These are phyloP conservation scores for Rhynchopsitta pachyrhyncha DNA, from an alignment of 2,113 vertebrate genomes.

Conservation along the genomic window DNA sequence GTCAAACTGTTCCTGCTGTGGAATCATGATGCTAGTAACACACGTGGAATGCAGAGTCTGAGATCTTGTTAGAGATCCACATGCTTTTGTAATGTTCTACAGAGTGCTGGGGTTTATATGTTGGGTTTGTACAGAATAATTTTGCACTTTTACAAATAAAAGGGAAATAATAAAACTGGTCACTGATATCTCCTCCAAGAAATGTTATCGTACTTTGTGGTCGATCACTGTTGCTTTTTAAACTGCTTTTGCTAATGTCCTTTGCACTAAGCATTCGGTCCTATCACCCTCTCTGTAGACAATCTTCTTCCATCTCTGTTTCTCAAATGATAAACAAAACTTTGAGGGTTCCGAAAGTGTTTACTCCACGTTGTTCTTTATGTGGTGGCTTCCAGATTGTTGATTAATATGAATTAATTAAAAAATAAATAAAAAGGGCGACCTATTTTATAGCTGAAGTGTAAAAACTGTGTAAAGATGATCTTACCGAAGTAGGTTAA, in stretches of 20 bases:
- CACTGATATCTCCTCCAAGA: background rate
- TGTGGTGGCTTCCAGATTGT: accelerated
- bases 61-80: background rate
- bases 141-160: slow-evolving; percentile 69
- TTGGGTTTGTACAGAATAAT: slow-evolving; percentile 36
- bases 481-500: accelerated
- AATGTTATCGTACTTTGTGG: background rate
- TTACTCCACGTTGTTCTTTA: accelerated
- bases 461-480: accelerated
- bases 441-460: background rate
- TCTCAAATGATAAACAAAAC: accelerated
- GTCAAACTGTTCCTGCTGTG: background rate
- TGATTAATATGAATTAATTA: background rate
- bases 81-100: slow-evolving; percentile 12
- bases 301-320: background rate
- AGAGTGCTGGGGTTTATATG: background rate
- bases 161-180: slow-evolving; percentile 33
- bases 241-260: too few species aligned
- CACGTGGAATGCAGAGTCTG: background rate
- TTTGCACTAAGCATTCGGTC: accelerated
- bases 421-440: accelerated
- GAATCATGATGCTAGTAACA: background rate
- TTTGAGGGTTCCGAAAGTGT: background rate
- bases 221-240: background rate
- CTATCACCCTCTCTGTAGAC: background rate